Evolutionary conservation across 2,797 vertebrate species (phyloP).

Genomic region (Dermochelys coriacea): DNA sequence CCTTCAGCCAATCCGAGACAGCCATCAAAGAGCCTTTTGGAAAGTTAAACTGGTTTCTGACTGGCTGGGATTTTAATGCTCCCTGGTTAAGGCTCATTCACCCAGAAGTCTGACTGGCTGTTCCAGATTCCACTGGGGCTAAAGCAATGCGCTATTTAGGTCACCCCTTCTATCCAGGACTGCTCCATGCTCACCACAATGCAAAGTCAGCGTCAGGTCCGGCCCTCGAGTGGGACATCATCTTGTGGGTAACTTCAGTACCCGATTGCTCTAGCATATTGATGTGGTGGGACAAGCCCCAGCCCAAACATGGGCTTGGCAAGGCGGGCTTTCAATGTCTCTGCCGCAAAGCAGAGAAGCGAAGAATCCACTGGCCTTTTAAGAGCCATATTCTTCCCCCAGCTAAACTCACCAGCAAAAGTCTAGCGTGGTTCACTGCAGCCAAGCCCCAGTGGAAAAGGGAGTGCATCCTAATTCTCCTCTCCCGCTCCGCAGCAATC

Average conservation of each 20-base stretch:
- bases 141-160: neutral
- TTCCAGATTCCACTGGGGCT: neutral
- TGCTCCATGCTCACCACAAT: neutral
- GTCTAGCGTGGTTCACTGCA: neutral
- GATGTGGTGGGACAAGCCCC: neutral
- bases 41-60: neutral
- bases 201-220: neutral
- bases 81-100: neutral
- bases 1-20: neutral
- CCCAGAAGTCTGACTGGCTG: neutral
- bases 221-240: too few species aligned
- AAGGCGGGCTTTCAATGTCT: neutral
- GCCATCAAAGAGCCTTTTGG: neutral
- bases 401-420: neutral
- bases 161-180: neutral
- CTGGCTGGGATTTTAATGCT: neutral
- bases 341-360: neutral
- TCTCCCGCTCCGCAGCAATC: too few species aligned
- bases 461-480: neutral
- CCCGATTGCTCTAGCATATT: neutral
- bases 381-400: neutral
- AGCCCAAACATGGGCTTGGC: neutral
- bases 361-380: neutral
- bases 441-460: neutral
- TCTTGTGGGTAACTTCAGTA: neutral